Conservation (phyloP, 2,113 vertebrate species). For the Collichthys lucidus region DNA sequence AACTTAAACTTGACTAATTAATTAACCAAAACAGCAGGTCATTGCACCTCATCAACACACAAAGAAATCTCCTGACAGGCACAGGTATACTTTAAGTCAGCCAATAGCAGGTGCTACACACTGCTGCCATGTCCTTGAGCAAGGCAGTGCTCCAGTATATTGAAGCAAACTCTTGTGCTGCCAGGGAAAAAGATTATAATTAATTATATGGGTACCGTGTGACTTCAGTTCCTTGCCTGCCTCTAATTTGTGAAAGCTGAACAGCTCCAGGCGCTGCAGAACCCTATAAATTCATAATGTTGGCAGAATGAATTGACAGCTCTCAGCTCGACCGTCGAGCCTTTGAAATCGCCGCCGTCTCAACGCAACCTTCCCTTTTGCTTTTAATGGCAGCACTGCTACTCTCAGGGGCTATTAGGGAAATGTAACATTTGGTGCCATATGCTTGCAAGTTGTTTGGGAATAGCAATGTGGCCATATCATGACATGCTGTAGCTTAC, state of each 20-base stretch:
- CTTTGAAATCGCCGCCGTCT: conserved; percentile 12
- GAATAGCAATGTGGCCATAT: conserved; percentile 79
- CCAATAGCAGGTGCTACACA: conserved; percentile 35
- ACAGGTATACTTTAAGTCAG: background rate
- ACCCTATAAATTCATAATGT: conserved; percentile 25
- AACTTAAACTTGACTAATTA: background rate
- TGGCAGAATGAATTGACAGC: conserved; percentile 55
- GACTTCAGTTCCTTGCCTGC: conserved; percentile 17
- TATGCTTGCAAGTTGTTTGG: conserved; percentile 86
- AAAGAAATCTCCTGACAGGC: background rate
- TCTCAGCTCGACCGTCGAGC: conserved; percentile 29
- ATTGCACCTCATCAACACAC: background rate
- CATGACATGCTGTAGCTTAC: conserved; percentile 79
- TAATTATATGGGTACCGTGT: conserved; percentile 39
- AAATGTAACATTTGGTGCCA: conserved; percentile 84
- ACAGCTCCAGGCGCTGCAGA: conserved; percentile 51
- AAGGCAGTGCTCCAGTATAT: conserved; percentile 45
- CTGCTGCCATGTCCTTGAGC: conserved; percentile 65
- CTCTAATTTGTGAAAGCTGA: conserved; percentile 37
- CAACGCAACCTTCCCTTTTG: conserved; percentile 56
- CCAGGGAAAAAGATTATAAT: conserved; percentile 40
- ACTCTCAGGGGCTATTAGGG: conserved; percentile 83
- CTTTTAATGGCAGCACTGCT: conserved; percentile 55
- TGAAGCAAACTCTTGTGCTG: background rate
- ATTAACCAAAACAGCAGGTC: background rate